Base-by-base conservation (phyloP, 2,888 invertebrate species). In the Noctua fimbriata region DNA sequence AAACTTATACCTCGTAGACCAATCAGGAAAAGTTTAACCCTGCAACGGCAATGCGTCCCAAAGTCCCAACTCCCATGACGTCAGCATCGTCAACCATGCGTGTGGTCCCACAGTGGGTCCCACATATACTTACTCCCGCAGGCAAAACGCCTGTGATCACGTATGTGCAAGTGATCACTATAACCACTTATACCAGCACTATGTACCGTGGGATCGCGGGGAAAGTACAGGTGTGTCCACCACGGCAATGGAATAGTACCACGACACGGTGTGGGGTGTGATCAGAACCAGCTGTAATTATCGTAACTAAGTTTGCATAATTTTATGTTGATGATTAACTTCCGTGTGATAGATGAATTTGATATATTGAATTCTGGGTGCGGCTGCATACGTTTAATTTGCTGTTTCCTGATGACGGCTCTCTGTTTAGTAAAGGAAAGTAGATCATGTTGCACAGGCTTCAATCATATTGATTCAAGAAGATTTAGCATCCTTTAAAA, bases 161-260 rank as follows among this genome's bases (percentile, higher is more conserved):
- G 67, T 44, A 67, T 44, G 67, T 67, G 67, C 81, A 73, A 79
- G 78, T 81, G 77, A 79, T 76, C 75, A 81, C 60, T 78, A n/a
- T n/a, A 79, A 76, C 70, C 73, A 87, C 78, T 84, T 82, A 73
- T 60, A 72, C 65, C 41, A 75, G 55, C 70, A n/a, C 66, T 2
- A 36, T 71, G 69, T 52, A 77, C 71, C 84, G 84, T 88, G 86
- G 80, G 85, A 85, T 82, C 83, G 81, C 73, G 58, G 85, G 87
- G 87, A 91, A 92, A 92, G 89, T 91, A 87, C 79, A 87, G 86
- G 89, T 88, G 91, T 88, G 86, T 69, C 85, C 73, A 72, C 66
- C 49, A 69, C 73, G 58, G 18, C 49, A 65, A 65, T 76, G 72
- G 74, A 79, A 69, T 44, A 77, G 66, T 73, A 58, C 76, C 55